Base-by-base conservation (phyloP, 2,113 vertebrate species). In the Hippocampus comes region DNA sequence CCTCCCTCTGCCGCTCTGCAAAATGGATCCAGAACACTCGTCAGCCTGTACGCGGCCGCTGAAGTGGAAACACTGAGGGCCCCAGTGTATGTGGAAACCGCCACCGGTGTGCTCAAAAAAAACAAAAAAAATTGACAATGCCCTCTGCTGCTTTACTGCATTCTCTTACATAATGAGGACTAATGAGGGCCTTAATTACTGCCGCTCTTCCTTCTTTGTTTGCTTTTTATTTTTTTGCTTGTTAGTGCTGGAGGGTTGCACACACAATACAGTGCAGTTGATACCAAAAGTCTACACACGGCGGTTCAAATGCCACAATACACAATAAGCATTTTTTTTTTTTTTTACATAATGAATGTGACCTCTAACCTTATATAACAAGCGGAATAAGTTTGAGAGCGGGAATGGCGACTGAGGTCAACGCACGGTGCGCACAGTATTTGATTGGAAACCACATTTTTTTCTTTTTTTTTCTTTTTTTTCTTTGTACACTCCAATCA, bases 181-280 rank as follows among this genome's bases (percentile, higher is more conserved):
- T 92, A 91, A 93, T 82, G 81, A 91, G 87, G 78, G 71, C 81
- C 63, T 68, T 89, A 84, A 90, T 92, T 90, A 78, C 75, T 11
- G 72, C 73, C 78, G 80, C 84, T 85, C 53, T 53, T 14, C 68
- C 75, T 76, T 79, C 75, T 89, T 89, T 91, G 88, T 90, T 91
- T 91, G 81, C 82, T 75, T 38, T 38, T 5, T 38, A 38, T 46
- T 46, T 46, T 46, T 84, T 86, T 84, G 77, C 82, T 82, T 81
- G 73, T 74, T 79, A 66, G 77, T 70, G 77, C 71, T 34, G 30
- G 34, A 21, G 60, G 18, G 9, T 41, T 27, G 43, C 43, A 60
- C 49, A 67, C 64, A 73, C 48, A 46, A 11, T 7, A 8, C 4
- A 48, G 3, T 48, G 12, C 14, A 46, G 43, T 14, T 1, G 51